Evolutionary conservation across 2,113 vertebrate species (phyloP).

Genomic region (Cnemophilus loriae): DNA sequence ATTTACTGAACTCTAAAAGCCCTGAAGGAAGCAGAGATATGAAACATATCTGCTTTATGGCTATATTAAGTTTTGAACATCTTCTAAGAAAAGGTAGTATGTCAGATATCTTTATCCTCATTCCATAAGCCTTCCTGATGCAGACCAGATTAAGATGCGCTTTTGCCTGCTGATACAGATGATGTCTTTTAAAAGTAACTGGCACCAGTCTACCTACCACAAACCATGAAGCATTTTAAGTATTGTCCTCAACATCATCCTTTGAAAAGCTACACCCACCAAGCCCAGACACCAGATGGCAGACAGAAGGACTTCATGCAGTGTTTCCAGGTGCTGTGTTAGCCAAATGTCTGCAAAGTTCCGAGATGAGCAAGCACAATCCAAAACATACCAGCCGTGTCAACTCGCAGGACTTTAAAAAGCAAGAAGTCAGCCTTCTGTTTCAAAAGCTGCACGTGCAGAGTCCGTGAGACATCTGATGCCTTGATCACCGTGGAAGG

Average conservation of each 20-base stretch:
- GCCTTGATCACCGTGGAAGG: slow-evolving; percentile 70
- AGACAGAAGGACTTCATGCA: not conserved
- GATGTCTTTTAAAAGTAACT: not conserved
- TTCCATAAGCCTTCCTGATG: not conserved
- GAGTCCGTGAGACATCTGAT: slow-evolving; percentile 69
- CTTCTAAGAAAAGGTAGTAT: not conserved
- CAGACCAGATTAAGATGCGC: not conserved
- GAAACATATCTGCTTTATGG: not conserved
- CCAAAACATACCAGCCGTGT: slow-evolving; percentile 78
- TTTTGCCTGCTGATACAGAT: not conserved
- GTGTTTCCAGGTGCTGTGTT: not conserved
- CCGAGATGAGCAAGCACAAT: not conserved
- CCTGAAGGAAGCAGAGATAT: not conserved
- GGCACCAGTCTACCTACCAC: not conserved
- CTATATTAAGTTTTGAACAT: not conserved
- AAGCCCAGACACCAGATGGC: not conserved
- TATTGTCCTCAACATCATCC: not conserved
- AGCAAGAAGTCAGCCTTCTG: slow-evolving; percentile 84
- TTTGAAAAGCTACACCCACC: not conserved
- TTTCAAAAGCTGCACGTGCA: slow-evolving; percentile 78
- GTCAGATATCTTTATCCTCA: not conserved
- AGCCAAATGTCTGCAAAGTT: not conserved
- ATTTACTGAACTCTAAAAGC: not conserved
- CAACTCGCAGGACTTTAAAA: slow-evolving; percentile 86
- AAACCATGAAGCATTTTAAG: not conserved